Conservation (phyloP, 1,140 invertebrate genomes). For the Aradophagus sp. region DNA sequence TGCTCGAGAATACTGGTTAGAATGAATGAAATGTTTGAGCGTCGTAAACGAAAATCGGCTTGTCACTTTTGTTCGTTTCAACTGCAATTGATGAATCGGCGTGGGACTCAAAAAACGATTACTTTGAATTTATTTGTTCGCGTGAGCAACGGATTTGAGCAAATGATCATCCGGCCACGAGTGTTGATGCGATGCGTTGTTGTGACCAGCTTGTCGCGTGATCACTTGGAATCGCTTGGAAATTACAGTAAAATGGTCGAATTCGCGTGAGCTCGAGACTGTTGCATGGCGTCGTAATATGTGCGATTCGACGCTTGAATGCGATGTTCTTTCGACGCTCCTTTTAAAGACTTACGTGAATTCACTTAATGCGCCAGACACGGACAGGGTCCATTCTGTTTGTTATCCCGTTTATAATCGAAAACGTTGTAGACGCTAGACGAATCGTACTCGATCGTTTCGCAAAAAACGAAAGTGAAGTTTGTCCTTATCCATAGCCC, state of each 20-base stretch:
- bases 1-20: constrained; percentile 34
- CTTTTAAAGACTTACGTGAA: constrained; percentile 39
- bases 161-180: constrained; percentile 42
- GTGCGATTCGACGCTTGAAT: constrained; percentile 19
- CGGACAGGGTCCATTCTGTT: constrained; percentile 13
- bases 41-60: constrained; percentile 20
- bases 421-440: constrained; percentile 17
- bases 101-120: not conserved
- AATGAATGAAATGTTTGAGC: constrained; percentile 27
- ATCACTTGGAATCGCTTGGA: constrained; percentile 14
- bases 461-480: constrained; percentile 21
- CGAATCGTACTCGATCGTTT: constrained; percentile 20
- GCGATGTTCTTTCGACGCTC: constrained; percentile 32
- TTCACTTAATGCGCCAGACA: constrained; percentile 24
- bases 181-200: constrained; percentile 18
- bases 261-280: constrained; percentile 27
- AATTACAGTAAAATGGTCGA: constrained; percentile 26
- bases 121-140: constrained; percentile 7
- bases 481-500: constrained; percentile 23
- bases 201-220: constrained; percentile 11
- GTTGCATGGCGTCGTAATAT: constrained; percentile 8
- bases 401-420: constrained; percentile 14
- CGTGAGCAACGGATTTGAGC: constrained; percentile 49
- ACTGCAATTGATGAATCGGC: not conserved
- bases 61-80: constrained; percentile 3